Conservation (phyloP, 2,797 vertebrate species). For the Parauchenoglanis punctatus region DNA sequence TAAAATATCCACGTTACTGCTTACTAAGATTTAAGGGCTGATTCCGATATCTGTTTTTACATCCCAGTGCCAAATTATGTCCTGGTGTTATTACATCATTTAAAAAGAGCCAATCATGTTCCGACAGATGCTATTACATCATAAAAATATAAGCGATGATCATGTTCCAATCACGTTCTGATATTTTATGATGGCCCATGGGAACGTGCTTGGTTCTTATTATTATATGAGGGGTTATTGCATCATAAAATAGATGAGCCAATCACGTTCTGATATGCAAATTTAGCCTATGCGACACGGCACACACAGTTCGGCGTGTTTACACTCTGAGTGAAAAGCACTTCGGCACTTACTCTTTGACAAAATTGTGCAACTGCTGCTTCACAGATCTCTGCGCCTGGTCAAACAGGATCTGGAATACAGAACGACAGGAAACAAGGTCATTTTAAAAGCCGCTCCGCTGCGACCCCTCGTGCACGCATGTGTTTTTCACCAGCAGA, state of each 20-base stretch:
- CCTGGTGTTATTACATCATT: no score
- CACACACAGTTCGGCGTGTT: no score
- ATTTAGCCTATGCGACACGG: not conserved
- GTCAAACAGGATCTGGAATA: conserved; percentile 91
- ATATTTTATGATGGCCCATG: not conserved
- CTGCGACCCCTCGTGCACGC: not conserved
- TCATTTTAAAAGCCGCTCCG: not conserved
- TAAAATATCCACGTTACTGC: not conserved
- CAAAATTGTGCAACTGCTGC: conserved; percentile 94
- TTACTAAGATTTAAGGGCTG: not conserved
- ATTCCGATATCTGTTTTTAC: not conserved
- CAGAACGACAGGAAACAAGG: not conserved
- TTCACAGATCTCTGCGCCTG: conserved; percentile 95
- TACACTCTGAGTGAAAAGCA: not conserved
- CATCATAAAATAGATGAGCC: not conserved
- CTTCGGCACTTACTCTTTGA: conserved; percentile 90
- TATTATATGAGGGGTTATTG: not conserved
- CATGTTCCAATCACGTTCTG: not conserved
- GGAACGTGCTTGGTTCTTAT: not conserved
- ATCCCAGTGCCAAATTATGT: no score
- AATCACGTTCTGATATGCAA: not conserved
- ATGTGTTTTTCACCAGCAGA: conserved; percentile 61
- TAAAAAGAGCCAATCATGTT: not conserved
- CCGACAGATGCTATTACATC: not conserved
- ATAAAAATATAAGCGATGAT: not conserved